A percentile compares a stretch with the other conserved stretches of the same genome.
These are phyloP conservation scores for Enteromius trimaculatus DNA, from an alignment of 2,797 vertebrate genomes.

Conservation along the genomic window DNA sequence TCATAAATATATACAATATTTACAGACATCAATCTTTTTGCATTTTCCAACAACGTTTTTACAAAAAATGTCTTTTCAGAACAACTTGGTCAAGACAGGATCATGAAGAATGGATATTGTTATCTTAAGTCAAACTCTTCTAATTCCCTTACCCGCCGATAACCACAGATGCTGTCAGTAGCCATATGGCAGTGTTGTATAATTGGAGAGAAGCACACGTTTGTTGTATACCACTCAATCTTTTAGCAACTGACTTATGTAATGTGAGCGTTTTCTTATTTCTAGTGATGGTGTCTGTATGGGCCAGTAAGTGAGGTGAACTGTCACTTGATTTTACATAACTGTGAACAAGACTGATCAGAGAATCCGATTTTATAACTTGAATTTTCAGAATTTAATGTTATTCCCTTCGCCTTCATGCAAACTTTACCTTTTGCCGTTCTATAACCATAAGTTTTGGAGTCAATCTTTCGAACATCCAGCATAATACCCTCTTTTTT, in stretches of 20 bases:
- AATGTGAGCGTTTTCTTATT: background rate
- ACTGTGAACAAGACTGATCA: background rate
- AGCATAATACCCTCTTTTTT: too few species aligned
- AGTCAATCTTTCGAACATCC: too few species aligned
- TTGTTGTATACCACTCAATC: background rate
- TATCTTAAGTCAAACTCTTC: constrained; percentile 19
- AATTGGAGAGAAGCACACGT: background rate
- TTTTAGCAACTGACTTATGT: constrained; percentile 6
- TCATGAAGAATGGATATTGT: constrained; percentile 10
- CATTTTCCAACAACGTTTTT: background rate
- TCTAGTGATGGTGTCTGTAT: too few species aligned
- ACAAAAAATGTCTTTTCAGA: constrained; percentile 25
- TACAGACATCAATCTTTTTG: background rate
- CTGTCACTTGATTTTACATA: background rate
- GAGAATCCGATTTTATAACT: background rate
- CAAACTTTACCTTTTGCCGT: background rate
- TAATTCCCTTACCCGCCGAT: background rate
- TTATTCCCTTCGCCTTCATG: background rate
- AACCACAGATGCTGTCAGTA: background rate
- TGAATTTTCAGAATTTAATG: background rate
- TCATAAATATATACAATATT: constrained; percentile 10
- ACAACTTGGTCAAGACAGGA: background rate
- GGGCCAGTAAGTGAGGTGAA: too few species aligned
- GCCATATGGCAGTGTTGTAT: background rate
- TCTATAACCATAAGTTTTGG: too few species aligned